Conservation (phyloP, 64 coral and sea anemone species). For the Dendronephthya gigantea region DNA sequence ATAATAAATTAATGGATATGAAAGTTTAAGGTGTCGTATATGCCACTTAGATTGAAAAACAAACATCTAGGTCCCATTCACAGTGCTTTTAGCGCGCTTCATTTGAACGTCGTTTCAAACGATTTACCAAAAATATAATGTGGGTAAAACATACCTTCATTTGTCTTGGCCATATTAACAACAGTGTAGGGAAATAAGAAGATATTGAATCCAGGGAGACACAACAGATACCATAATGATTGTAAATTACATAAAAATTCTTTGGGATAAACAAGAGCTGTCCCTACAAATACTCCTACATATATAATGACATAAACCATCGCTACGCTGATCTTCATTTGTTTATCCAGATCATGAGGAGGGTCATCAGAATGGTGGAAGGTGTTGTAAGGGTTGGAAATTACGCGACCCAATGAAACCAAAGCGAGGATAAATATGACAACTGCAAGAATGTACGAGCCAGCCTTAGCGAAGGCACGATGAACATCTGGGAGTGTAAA, state of each 20-base stretch:
- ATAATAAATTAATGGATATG: too few relatives aligned
- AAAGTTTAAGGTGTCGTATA: too few relatives aligned
- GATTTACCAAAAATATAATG: not conserved
- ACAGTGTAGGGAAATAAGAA: not conserved
- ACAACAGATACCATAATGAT: not conserved
- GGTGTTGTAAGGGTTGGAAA: not conserved
- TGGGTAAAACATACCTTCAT: not conserved
- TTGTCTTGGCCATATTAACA: not conserved
- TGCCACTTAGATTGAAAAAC: too few relatives aligned
- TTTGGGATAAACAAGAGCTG: not conserved
- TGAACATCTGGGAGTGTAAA: not conserved
- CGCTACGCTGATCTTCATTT: not conserved
- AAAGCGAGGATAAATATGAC: not conserved
- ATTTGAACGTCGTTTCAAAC: not conserved
- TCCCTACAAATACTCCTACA: not conserved
- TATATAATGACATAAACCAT: not conserved
- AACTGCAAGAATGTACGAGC: not conserved
- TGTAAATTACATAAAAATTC: not conserved
- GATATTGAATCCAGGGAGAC: not conserved
- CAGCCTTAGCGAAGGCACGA: conserved; percentile 10
- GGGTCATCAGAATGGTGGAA: not conserved
- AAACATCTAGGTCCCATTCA: not conserved
- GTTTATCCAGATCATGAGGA: not conserved
- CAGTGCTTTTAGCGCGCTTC: too few relatives aligned
- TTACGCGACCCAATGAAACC: not conserved